phyloP scores from a whole-genome alignment of 2,888 invertebrate species.

The Caenorhabditis sp. region DNA sequence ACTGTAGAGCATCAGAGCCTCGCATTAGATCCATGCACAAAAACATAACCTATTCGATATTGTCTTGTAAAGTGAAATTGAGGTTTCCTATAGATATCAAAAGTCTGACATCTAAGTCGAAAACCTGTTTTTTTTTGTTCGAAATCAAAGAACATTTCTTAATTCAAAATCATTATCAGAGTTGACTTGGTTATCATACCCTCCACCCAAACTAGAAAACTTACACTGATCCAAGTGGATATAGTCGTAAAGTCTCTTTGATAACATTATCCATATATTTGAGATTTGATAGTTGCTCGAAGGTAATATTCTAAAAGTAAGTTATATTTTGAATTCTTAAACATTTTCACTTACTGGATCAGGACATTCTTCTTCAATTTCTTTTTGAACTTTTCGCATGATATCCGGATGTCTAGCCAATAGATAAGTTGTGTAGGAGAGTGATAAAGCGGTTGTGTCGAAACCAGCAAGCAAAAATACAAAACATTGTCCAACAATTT shows the following conservation, averaged over 20 bases:
- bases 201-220: slow-evolving; percentile 9
- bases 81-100: no score
- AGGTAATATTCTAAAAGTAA: slow-evolving; percentile 14
- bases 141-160: no score
- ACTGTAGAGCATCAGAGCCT: no score
- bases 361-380: slow-evolving; percentile 32
- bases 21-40: no score
- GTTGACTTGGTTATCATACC: no score
- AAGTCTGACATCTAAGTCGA: no score
- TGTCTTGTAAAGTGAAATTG: no score
- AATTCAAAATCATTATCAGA: no score
- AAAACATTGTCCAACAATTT: slow-evolving; percentile 72
- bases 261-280: slow-evolving; percentile 51
- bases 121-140: no score
- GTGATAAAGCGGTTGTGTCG: slow-evolving; percentile 74
- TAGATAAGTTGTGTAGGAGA: slow-evolving; percentile 73
- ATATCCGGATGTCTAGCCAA: slow-evolving; percentile 72
- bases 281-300: slow-evolving; percentile 37
- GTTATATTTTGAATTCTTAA: not conserved
- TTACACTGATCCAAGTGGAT: slow-evolving; percentile 45
- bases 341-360: slow-evolving; percentile 5
- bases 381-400: slow-evolving; percentile 37
- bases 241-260: slow-evolving; percentile 48
- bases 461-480: slow-evolving; percentile 75
- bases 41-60: no score